Evolutionary conservation across 2,888 invertebrate species (phyloP), one percentile per base, ranked within the genome.

Genomic region (Spicauda simplicius): DNA sequence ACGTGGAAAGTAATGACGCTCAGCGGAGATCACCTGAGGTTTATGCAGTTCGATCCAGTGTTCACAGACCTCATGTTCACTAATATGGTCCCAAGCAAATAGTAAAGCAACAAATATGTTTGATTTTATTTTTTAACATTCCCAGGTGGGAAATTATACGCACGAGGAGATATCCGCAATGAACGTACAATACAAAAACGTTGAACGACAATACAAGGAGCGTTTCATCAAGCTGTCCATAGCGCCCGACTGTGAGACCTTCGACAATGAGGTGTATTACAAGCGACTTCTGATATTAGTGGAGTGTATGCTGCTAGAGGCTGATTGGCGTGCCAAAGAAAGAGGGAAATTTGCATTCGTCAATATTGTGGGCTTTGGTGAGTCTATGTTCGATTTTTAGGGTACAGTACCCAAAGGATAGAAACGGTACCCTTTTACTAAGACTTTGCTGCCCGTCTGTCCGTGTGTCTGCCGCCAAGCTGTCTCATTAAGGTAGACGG

Each of bases 351-450:
- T 81, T 12, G 95, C 94, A 0, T 95, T 92, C 74, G 73, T 95
- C 0, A 95, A 95, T 78, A 91, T 95, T 4, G 94, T 95, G n/a
- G 95, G 95, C 14, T 93, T 95, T 50, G 95, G 95, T 76, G 73
- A 87, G 72, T 83, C 45, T 45, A n/a, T 45, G n/a, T n/a, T 2
- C 12, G n/a, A n/a, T 45, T 4, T 5, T n/a, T n/a, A n/a, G n/a
- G n/a, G n/a, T n/a, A n/a, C n/a, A n/a, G n/a, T n/a, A n/a, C n/a
- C n/a, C n/a, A n/a, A n/a, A n/a, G n/a, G n/a, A n/a, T n/a, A n/a
- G n/a, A n/a, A n/a, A n/a, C n/a, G n/a, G n/a, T n/a, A n/a, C n/a
- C n/a, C n/a, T n/a, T n/a, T n/a, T n/a, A n/a, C n/a, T n/a, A n/a
- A n/a, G n/a, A n/a, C n/a, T n/a, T n/a, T n/a, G n/a, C n/a, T n/a